Evolutionary conservation across 2,113 vertebrate genomes (phyloP).

Genomic region (Danionella cerebrum): DNA sequence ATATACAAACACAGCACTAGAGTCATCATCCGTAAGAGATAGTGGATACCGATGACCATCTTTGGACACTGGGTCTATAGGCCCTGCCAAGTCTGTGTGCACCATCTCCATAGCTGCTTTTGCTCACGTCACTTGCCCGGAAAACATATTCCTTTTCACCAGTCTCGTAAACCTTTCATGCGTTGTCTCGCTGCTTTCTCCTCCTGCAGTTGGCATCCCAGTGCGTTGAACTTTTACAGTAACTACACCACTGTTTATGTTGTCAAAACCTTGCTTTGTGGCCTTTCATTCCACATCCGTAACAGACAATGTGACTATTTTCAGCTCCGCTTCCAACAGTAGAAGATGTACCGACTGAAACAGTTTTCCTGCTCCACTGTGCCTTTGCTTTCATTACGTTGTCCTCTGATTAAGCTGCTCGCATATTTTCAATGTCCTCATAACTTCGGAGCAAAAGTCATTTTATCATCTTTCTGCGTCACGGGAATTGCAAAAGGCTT

Average conservation of each 20-base stretch:
- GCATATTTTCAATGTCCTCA: constrained; percentile 2
- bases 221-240: background rate
- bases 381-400: constrained; percentile 30
- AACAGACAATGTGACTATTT: background rate
- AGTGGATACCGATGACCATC: background rate
- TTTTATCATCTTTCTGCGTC: constrained; percentile 23
- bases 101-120: background rate
- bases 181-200: background rate
- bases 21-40: constrained; percentile 35
- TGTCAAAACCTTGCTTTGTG: background rate
- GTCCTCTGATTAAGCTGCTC: background rate
- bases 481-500: constrained; percentile 21
- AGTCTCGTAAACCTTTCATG: background rate
- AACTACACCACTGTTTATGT: background rate
- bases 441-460: background rate
- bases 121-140: background rate
- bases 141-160: constrained; percentile 13
- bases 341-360: background rate
- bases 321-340: background rate
- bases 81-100: background rate
- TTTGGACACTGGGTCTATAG: background rate
- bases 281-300: constrained; percentile 19
- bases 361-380: background rate
- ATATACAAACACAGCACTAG: constrained; percentile 27
- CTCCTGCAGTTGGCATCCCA: background rate